Conservation (phyloP, 2,888 invertebrate genomes). For the Camponotus fellah region DNA sequence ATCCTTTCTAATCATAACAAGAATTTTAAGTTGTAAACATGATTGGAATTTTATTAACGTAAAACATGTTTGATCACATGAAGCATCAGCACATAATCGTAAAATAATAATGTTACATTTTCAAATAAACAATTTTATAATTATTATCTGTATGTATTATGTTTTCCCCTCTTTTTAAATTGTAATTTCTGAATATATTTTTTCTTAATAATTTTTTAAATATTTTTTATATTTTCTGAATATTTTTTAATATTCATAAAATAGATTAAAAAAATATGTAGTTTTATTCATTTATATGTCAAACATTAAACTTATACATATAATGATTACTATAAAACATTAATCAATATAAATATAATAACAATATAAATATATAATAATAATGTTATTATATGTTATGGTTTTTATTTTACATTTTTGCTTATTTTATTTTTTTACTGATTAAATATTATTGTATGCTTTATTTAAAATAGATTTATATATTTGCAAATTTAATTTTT, state of each 20-base stretch:
- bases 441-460: background rate
- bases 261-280: background rate
- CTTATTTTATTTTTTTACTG: too few species aligned
- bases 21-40: background rate
- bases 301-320: background rate
- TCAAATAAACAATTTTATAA: constrained; percentile 38
- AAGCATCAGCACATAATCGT: background rate
- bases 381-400: too few species aligned
- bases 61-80: background rate
- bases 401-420: background rate
- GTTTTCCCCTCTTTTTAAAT: background rate
- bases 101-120: background rate
- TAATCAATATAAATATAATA: background rate
- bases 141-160: background rate
- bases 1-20: background rate
- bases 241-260: background rate
- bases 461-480: background rate
- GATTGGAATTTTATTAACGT: background rate
- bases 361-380: too few species aligned
- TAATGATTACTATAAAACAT: background rate
- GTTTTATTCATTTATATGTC: background rate
- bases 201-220: background rate
- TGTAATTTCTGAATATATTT: background rate
- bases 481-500: background rate
- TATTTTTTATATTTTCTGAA: background rate